These are phyloP conservation scores for Chinchilla lanigera DNA, from an alignment of 2,113 vertebrate species.

Conservation along the genomic window DNA sequence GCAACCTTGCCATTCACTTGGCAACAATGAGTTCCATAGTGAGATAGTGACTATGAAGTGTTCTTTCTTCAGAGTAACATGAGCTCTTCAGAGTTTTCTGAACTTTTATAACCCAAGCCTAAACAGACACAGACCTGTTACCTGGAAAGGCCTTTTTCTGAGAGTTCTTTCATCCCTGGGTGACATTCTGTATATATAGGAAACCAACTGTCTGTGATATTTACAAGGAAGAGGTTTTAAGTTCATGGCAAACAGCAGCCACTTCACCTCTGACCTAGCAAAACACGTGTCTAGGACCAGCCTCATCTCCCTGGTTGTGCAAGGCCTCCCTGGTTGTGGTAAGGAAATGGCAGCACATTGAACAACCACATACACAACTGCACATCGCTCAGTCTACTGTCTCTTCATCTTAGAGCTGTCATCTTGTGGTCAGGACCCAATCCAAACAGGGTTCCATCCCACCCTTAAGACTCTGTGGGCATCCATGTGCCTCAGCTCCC, in stretches of 20 bases:
- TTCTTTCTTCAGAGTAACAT: slow-evolving; percentile 6
- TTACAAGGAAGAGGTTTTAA: slow-evolving; percentile 31
- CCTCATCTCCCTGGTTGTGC: background rate
- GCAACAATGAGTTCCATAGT: background rate
- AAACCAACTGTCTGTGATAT: background rate
- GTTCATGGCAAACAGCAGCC: background rate
- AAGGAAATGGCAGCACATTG: background rate
- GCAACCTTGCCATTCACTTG: background rate
- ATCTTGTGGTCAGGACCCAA: background rate
- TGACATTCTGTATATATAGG: background rate
- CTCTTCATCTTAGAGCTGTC: background rate
- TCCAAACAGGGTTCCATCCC: background rate
- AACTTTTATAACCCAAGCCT: background rate
- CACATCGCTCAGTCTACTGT: background rate
- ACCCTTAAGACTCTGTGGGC: background rate
- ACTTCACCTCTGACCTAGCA: background rate
- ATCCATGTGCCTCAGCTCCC: background rate
- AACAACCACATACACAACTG: background rate
- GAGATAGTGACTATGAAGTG: background rate
- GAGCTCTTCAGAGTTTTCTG: background rate
- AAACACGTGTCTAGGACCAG: background rate
- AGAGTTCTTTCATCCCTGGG: background rate
- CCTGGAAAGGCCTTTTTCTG: background rate
- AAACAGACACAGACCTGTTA: background rate
- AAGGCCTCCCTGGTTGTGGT: background rate